Evolutionary conservation across 2,113 vertebrate genomes (phyloP), one percentile per base, ranked within the genome.

Genomic region (Crocuta crocuta): DNA sequence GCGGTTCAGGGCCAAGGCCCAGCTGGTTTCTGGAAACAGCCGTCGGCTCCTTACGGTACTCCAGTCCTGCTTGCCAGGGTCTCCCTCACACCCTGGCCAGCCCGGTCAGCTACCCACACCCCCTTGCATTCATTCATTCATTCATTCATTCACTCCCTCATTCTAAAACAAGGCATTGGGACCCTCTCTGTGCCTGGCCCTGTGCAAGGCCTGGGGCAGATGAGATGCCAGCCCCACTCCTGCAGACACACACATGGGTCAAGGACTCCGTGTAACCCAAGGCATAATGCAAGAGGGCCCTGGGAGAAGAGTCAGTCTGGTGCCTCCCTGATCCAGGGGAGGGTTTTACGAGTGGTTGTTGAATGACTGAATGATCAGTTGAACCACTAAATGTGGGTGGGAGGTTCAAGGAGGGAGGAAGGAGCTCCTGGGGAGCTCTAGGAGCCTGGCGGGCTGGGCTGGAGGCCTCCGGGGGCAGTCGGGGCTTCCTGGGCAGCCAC

Each of bases 1-100:
- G 91, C 84, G 79, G 28, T 98, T 98, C 93, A 87, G 63, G n/a
- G 97, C 92, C 28, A 97, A 93, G 81, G 97, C 97, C 1, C 94
- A 96, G 33, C 83, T 91, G 87, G 96, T 98, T 48, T 98, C 94
- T 0, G 98, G 98, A 39, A 97, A 93, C 43, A 96, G 89, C 66
- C 70, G 33, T 78, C 96, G 6, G 33, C 98, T 99, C 7, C 35
- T 96, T 66, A 95, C 97, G 97, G 98, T 98, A 94, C 48, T 39
- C 39, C 63, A n/a, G 65, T 50, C 15, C 28, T 55, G 31, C 17
- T 65, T 1, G 0, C 24, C 19, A 0, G 28, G 58, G 76, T 8
- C 28, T 55, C 43, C 81, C 53, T 91, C 7, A 9, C 48, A 39
- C 28, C 5, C 74, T 43, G 23, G 50, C 35, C n/a, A 76, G 68